Percentiles rank a stretch among this genome's conserved stretches.
phyloP scores from a whole-genome alignment of 2,888 invertebrate species.

The Ormyrus nitidulus region DNA sequence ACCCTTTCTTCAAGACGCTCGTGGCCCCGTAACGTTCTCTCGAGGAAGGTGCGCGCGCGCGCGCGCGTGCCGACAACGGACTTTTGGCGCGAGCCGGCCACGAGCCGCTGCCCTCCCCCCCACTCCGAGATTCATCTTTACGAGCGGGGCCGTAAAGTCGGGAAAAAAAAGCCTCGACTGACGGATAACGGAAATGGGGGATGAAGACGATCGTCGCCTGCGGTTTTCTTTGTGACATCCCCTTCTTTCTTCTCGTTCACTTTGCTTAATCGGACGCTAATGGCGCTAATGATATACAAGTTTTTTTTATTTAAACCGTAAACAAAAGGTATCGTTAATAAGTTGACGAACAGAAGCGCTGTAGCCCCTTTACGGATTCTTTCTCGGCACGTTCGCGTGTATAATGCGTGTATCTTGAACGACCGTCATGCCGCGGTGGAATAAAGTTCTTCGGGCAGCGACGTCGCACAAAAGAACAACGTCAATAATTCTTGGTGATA shows the following conservation, averaged over 20 bases:
- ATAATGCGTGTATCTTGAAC: neutral
- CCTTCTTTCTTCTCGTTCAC: constrained; percentile 10
- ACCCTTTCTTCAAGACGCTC: constrained; percentile 55
- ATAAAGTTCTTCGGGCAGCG: constrained; percentile 38
- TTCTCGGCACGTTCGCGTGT: neutral
- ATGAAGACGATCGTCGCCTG: constrained; percentile 2
- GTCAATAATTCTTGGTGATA: constrained; percentile 56
- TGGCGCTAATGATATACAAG: no score
- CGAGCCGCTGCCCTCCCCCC: no score
- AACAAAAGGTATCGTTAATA: neutral
- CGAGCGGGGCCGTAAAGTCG: neutral
- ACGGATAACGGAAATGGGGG: constrained; percentile 29
- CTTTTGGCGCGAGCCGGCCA: constrained; percentile 57
- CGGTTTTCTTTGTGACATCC: constrained; percentile 13
- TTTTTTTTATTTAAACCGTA: neutral
- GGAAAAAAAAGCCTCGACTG: constrained; percentile 1
- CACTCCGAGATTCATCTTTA: no score
- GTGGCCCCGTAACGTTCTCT: constrained; percentile 69
- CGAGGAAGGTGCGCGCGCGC: constrained; percentile 51
- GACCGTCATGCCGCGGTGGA: constrained; percentile 2
- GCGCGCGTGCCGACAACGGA: constrained; percentile 59
- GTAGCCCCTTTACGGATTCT: neutral
- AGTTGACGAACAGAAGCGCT: neutral
- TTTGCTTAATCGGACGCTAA: no score
- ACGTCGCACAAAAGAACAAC: constrained; percentile 43